These are phyloP conservation scores for Lagodon rhomboides DNA, from an alignment of 2,797 vertebrate genomes.

Conservation along the genomic window DNA sequence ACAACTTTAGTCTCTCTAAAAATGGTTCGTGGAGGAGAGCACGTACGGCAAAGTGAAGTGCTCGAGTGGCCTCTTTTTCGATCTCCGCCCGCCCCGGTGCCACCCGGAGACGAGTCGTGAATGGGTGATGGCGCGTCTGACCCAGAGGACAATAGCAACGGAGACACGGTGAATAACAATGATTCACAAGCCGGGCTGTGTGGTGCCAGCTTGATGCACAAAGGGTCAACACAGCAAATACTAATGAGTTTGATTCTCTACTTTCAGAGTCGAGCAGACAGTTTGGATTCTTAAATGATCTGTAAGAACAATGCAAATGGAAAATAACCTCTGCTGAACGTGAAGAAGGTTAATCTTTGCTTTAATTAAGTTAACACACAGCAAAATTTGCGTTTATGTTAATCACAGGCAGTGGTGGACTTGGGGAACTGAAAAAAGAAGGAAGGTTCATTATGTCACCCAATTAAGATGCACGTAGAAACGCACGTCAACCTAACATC, in stretches of 20 bases:
- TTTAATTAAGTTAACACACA: neutral
- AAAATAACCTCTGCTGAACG: neutral
- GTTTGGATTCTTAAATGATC: neutral
- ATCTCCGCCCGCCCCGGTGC: constrained; percentile 10
- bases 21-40: constrained; percentile 30
- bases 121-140: constrained; percentile 20
- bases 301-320: neutral
- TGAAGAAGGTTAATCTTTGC: neutral
- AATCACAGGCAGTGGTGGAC: too few relatives aligned
- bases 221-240: neutral
- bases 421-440: too few relatives aligned
- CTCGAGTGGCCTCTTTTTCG: neutral
- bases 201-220: constrained; percentile 19
- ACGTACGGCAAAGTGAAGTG: constrained; percentile 28
- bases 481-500: too few relatives aligned
- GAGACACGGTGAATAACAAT: constrained; percentile 13
- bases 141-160: constrained; percentile 22
- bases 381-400: neutral
- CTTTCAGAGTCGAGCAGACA: neutral
- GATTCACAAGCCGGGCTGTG: constrained; percentile 5
- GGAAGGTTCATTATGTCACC: too few relatives aligned
- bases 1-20: constrained; percentile 16
- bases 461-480: too few relatives aligned
- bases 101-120: constrained; percentile 21
- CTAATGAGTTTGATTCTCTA: neutral